Evolutionary conservation across 2,888 invertebrate genomes (phyloP), one percentile per base, ranked within the genome.

Genomic region (Fragum fragum): DNA sequence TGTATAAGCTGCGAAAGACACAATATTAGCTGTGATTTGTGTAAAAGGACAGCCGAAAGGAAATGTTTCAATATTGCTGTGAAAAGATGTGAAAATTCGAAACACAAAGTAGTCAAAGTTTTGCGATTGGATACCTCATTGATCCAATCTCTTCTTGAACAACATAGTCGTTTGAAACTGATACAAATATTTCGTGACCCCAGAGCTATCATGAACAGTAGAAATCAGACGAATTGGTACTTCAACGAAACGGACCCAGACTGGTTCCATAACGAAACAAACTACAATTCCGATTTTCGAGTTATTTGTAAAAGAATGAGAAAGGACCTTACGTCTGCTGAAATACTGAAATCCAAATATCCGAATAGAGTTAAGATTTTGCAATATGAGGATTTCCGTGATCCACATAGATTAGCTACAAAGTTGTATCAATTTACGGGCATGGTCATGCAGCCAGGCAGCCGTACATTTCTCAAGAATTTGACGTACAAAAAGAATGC

Each of bases 371-470:
- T 77, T 11, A 66, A 52, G 26, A 55, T 72, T 18, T 16, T 77
- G 0, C 77, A 77, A 21, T 77, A 77, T 26, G 77, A 77, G 39
- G 77, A 77, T 42, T 77, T 77, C 52, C 21, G 59, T 5, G 63
- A 76, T 29, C 70, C 76, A 32, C 28, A 23, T 1, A 21, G 61
- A 63, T 70, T 70, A 71, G 32, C 70, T 39, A 18, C 7, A 1
- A 70, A 53, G n/a, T 32, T 76, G 47, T 47, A 66, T 28, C 23
- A 57, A 23, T 75, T 75, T 29, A 9, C 69, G 18, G 75, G 59
- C 0, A 75, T 75, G 57, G n/a, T 18, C 2, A 47, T 47, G 18
- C 14, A 47, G 14, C n/a, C 47, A 14, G 47, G 14, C 47, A 18
- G 5, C n/a, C 47, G n/a, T n/a, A 47, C 47, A 14, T n/a, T 47